Percentiles rank a stretch among this genome's conserved stretches.
These are phyloP conservation scores for Nemurella pictetii DNA, from an alignment of 2,888 invertebrate genomes.

Conservation along the genomic window DNA sequence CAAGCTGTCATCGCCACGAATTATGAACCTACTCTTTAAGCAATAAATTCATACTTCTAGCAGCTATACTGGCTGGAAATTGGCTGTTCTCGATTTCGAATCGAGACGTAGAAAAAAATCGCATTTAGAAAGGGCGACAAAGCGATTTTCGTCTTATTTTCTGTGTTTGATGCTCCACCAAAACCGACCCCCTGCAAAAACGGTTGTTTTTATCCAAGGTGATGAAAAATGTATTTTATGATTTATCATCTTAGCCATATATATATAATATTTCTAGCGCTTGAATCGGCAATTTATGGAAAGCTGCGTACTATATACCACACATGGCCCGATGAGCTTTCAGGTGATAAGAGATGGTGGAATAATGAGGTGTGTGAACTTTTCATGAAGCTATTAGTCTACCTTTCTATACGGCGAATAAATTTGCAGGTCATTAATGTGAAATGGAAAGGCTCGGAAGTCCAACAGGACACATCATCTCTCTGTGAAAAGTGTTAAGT, in stretches of 20 bases:
- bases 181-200: conserved; percentile 26
- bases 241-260: conserved; percentile 16
- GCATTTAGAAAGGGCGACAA: conserved; percentile 32
- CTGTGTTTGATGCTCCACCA: conserved; percentile 31
- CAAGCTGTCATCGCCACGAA: conserved; percentile 38
- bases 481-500: background rate
- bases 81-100: conserved; percentile 35
- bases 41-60: conserved; percentile 38
- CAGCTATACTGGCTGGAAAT: conserved; percentile 31
- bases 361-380: background rate
- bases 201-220: conserved; percentile 31
- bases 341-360: background rate
- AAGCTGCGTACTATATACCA: background rate
- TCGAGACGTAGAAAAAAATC: conserved; percentile 31
- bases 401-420: background rate
- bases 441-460: background rate
- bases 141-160: conserved; percentile 33
- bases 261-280: background rate
- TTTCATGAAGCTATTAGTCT: background rate
- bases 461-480: background rate
- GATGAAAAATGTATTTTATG: conserved; percentile 31
- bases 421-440: background rate
- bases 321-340: background rate
- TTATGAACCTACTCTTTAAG: conserved; percentile 39
- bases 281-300: conserved; percentile 26